Evolutionary conservation across 2,797 vertebrate genomes (phyloP), one percentile per base, ranked within the genome.

Genomic region (Macroramphosus scolopax): DNA sequence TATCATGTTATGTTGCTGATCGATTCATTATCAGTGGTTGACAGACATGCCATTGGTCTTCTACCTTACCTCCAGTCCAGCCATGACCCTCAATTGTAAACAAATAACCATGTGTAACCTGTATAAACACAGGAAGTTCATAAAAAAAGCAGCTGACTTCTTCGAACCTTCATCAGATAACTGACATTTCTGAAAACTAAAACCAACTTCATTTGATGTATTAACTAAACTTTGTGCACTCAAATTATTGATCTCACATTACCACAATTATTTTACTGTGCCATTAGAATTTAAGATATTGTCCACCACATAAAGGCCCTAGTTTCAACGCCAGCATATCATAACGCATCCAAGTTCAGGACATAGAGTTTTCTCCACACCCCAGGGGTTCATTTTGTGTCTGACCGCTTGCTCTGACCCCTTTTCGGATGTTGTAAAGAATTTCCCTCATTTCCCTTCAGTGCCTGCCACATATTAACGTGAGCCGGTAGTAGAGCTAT

Each of bases 391-490:
- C 30, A 8, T 6, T 45, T 8, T 35, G 38, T 2, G 0, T 42
- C 36, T 44, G 46, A 56, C 42, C 52, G 36, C 39, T 26, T 20
- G 41, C 56, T 48, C 41, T 54, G 43, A 40, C 59, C 44, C 38
- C 43, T 41, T 14, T 36, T 18, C 17, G 44, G 50, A n/a, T n/a
- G n/a, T n/a, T n/a, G 46, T 35, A 30, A 49, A 53, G 8, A 53
- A 61, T 65, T 44, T 43, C 26, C 8, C 31, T 56, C 14, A 44
- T 43, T 34, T 61, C 30, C 30, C 20, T 8, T 37, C 33, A 14
- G 5, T 39, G 14, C 16, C 29, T 40, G 31, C 15, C 18, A 16
- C 17, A 53, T 39, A 35, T 51, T 56, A 6, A 36, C 43, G 7
- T 61, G 18, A 34, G 25, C 26, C 25, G 22, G 7, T 28, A 4